Conservation (phyloP, 2,888 invertebrate species). For the Mimachlamys varia region DNA sequence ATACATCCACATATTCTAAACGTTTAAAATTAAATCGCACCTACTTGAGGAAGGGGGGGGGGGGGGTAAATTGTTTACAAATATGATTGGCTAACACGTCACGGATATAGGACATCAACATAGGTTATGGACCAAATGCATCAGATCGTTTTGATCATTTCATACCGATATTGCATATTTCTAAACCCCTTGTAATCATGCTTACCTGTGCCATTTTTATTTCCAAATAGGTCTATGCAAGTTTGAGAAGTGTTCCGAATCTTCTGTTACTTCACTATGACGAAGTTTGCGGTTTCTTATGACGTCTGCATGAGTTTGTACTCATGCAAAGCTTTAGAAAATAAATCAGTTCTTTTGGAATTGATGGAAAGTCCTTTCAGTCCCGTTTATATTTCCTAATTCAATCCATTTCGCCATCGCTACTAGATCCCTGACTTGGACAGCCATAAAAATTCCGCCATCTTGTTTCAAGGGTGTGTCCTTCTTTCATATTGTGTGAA, state of each 20-base stretch:
- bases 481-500: conserved; percentile 60
- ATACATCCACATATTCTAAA: background rate
- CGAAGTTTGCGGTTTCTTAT: conserved; percentile 29
- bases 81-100: background rate
- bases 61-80: conserved; percentile 13
- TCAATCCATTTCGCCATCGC: conserved; percentile 27
- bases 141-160: background rate
- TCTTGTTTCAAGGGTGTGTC: conserved; percentile 74
- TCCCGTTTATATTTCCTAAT: background rate
- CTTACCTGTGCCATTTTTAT: conserved; percentile 21
- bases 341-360: conserved; percentile 22
- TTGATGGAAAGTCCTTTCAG: conserved; percentile 21
- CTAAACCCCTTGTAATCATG: background rate
- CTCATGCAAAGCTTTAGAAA: background rate
- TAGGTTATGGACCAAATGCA: background rate
- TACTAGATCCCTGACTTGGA: conserved; percentile 38
- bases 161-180: background rate
- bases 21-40: background rate
- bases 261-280: background rate
- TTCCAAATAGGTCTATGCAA: conserved; percentile 23
- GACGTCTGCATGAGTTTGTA: background rate
- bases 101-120: conserved; percentile 14
- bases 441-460: conserved; percentile 63
- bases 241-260: conserved; percentile 28
- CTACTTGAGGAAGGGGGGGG: background rate